Base-by-base conservation (phyloP, 2,797 vertebrate species). In the Enteromius afrohamiltoni region DNA sequence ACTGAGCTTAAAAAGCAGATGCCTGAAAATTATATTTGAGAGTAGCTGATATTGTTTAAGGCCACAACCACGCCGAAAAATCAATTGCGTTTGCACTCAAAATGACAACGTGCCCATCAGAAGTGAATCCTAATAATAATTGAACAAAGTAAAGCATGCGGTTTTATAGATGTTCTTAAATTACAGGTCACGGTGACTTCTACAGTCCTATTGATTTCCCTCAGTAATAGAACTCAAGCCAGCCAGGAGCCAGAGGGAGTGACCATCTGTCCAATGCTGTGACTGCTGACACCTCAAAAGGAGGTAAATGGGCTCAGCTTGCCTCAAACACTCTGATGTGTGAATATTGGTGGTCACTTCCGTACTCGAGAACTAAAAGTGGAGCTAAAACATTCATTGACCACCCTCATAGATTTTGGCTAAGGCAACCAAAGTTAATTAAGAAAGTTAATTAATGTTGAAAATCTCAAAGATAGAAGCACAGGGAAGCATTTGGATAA, bases 181-280 rank as follows among this genome's bases (percentile, higher is more conserved):
- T 82, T 71, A 75, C 34, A 64, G 62, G 67, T 75, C 73, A 69
- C 34, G 23, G 69, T 79, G 80, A 85, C 34, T n/a, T 65, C 29
- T 34, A 75, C 23, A 69, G 31, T 47, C 34, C 14, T 76, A 83
- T 47, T 80, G 77, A 80, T 77, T 70, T 69, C 53, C 29, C 13
- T 70, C 67, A 45, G 64, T 51, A 79, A 77, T n/a, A 82, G 42
- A 62, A 55, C 64, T n/a, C 14, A 62, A 64, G 69, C 53, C 42
- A 49, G 64, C 2, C 77, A 49, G 4, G 67, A 67, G 42, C 42
- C 42, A 45, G 11, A 7, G 42, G 29, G 9, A 26, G 71, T 58
- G 65, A 70, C 82, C 82, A 77, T 84, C 85, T 81, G 82, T 76
- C 78, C 58, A 21, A 23, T 19, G 16, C 40, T 79, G 69, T 10